A percentile compares a stretch with the other conserved stretches of the same genome.
These are phyloP conservation scores for Hemicentrotus pulcherrimus DNA, from an alignment of 35 echinoderm and acorn worm species.

Conservation along the genomic window DNA sequence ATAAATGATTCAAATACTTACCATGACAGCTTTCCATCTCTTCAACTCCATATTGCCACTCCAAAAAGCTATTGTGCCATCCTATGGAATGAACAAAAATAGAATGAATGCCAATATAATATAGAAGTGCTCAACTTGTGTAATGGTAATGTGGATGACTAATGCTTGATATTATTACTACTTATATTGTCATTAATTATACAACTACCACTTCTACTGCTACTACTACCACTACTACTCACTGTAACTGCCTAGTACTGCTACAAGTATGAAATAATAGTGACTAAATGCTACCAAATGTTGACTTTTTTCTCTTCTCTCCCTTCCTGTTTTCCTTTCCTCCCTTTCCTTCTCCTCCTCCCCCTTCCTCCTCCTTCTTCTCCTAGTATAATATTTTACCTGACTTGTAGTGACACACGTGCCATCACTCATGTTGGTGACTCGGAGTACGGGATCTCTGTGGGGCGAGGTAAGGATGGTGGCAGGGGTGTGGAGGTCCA, in stretches of 20 bases:
- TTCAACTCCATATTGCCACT: constrained; percentile 91
- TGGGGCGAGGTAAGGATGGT: constrained; percentile 71
- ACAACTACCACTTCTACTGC: neutral
- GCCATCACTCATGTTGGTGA: constrained; percentile 91
- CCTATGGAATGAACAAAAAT: constrained; percentile 53
- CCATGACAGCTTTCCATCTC: constrained; percentile 88
- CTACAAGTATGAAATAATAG: no score
- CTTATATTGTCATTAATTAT: neutral
- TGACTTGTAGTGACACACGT: constrained; percentile 94
- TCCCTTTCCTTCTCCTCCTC: neutral
- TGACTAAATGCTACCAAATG: no score
- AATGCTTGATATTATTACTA: no score
- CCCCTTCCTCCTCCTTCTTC: neutral
- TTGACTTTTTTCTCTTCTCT: no score
- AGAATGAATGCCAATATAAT: neutral
- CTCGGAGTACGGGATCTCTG: constrained; percentile 69
- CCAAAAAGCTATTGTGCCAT: constrained; percentile 99
- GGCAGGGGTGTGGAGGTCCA: constrained; percentile 85
- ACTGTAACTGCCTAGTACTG: neutral
- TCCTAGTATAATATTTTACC: neutral
- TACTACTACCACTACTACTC: neutral
- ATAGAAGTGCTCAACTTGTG: neutral
- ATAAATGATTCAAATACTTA: constrained; percentile 32
- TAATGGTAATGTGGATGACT: no score
- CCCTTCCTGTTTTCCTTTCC: no score